Evolutionary conservation across 2,888 invertebrate genomes (phyloP).

Genomic region (Halictus quadricinctus): DNA sequence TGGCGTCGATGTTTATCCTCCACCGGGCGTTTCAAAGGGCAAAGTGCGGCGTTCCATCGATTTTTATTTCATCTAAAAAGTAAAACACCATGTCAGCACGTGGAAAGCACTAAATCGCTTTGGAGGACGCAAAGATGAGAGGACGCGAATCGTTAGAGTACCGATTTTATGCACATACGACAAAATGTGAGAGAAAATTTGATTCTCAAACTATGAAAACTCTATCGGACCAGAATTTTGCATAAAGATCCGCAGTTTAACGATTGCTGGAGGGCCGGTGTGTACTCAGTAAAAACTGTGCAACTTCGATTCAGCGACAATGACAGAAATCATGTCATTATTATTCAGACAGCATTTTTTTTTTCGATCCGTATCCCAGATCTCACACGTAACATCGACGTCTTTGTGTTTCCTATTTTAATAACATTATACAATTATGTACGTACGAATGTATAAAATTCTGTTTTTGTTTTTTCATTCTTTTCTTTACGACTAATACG

Average conservation of each 20-base stretch:
- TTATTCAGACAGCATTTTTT: slow-evolving; percentile 57
- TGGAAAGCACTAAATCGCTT: not conserved
- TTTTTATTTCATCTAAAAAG: not conserved
- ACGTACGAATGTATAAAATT: slow-evolving; percentile 82
- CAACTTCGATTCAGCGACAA: slow-evolving; percentile 47
- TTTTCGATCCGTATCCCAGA: slow-evolving; percentile 59
- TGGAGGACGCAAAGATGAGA: not conserved
- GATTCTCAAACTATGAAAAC: too few species aligned
- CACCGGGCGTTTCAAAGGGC: not conserved
- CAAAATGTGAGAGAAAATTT: too few species aligned
- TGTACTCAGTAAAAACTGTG: slow-evolving; percentile 22
- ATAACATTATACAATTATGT: slow-evolving; percentile 79
- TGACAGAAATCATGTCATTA: slow-evolving; percentile 61
- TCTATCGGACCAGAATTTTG: not conserved
- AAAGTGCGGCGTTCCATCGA: too few species aligned
- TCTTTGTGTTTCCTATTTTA: slow-evolving; percentile 66
- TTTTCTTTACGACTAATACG: slow-evolving; percentile 75
- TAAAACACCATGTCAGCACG: not conserved
- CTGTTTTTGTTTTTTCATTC: slow-evolving; percentile 64
- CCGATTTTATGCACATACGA: not conserved
- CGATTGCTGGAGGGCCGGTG: not conserved
- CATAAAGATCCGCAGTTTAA: not conserved
- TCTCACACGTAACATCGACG: slow-evolving; percentile 68
- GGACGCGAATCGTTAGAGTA: not conserved
- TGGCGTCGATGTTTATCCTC: not conserved